A percentile compares a stretch with the other conserved stretches of the same genome.
These are phyloP conservation scores for Entomyzon cyanotis DNA, from an alignment of 2,113 vertebrate genomes.

Conservation along the genomic window DNA sequence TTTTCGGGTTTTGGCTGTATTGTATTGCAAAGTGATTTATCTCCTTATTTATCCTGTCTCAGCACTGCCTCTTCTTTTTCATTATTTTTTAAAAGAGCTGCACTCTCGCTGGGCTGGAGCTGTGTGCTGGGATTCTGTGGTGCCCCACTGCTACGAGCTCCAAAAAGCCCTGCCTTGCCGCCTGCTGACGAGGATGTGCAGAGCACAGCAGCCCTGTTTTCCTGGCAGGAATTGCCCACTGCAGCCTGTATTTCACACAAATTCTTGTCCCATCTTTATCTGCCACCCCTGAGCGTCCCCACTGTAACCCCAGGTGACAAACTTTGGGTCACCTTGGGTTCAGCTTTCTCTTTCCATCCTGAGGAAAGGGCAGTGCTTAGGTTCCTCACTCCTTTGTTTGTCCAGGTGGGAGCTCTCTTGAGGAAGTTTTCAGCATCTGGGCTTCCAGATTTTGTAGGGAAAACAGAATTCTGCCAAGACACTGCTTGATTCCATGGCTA, in stretches of 20 bases:
- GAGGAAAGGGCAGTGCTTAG: neutral
- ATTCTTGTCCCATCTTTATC: neutral
- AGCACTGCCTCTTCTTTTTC: conserved; percentile 18
- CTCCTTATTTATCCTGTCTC: conserved; percentile 37
- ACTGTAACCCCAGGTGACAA: neutral
- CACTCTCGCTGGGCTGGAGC: neutral
- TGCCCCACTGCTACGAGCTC: neutral
- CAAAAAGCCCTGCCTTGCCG: neutral
- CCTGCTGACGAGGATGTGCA: neutral
- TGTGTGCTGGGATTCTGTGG: neutral
- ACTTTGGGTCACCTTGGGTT: neutral
- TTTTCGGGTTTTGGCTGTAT: conserved; percentile 44
- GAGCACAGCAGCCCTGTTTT: neutral
- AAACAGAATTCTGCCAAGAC: neutral
- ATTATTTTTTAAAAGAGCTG: neutral
- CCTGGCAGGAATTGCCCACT: neutral
- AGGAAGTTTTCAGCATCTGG: neutral
- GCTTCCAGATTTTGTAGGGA: neutral
- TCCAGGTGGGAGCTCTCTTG: neutral
- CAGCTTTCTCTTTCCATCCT: neutral
- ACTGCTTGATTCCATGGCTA: neutral
- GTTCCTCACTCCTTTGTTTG: neutral
- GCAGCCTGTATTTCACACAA: neutral
- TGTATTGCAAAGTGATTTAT: conserved; percentile 52
- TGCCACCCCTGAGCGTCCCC: accelerated